Evolutionary conservation across 1,140 invertebrate genomes (phyloP), one percentile per base, ranked within the genome.

Genomic region (Pseudomyrmex cubaensis): DNA sequence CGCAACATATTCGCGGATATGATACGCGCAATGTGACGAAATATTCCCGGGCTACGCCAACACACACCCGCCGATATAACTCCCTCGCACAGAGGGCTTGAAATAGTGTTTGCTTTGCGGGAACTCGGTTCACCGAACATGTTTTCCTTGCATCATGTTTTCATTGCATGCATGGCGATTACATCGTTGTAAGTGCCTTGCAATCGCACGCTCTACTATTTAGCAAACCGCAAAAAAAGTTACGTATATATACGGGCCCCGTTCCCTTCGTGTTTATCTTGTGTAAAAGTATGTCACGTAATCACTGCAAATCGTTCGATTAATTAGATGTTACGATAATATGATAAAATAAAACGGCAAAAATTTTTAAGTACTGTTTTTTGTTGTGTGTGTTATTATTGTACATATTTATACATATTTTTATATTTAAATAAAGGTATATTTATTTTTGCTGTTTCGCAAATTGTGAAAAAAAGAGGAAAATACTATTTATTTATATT

Each of bases 41-140:
- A 80, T 80, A 80, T 72, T 80, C 67, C 9, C 35, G 10, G 46
- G 35, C 17, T 48, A 22, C 64, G 20, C 13, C 15, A 12, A 13
- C 52, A 44, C 20, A 44, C 48, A 57, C 35, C 25, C 35, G 35
- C 35, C 35, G 35, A 35, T 77, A 66, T 67, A 67, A 61, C 75
- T 77, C 46, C 4, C 50, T 77, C 63, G 20, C 25, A 22, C 13
- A 22, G 8, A 35, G 54, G 22, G 54, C 3, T 80, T 61, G 66
- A 70, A 59, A 80, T 80, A 35, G 66, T 70, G 76, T 72, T 80
- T 80, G 66, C 76, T 69, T 48, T 80, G n/a, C 66, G 76, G 46
- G 48, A 77, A 80, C 20, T 80, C 76, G 50, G 66, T 80, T 80
- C 56, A 25, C 54, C 22, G 44, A 59, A 70, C 22, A 72, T 80